phyloP scores from a whole-genome alignment of 2,888 invertebrate species.

The Drosophila kuntzei region DNA sequence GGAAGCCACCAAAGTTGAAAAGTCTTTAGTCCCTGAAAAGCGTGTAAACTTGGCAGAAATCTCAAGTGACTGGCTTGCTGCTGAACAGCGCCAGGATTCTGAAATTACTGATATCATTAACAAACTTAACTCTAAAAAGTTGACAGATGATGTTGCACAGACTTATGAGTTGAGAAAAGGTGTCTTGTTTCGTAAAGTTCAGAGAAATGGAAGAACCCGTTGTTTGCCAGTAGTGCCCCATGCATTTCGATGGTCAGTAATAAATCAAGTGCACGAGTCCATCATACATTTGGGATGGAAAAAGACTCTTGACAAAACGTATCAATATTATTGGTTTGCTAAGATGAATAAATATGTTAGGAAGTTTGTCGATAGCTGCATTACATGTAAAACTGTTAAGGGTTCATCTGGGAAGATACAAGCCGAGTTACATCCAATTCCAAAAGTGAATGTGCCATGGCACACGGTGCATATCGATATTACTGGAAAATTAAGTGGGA shows the following conservation, averaged over 20 bases:
- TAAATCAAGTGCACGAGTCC: slow-evolving; percentile 22
- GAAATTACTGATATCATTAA: background rate
- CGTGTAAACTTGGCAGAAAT: slow-evolving; percentile 29
- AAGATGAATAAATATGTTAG: background rate
- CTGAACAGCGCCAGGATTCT: background rate
- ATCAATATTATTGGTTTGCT: slow-evolving; percentile 16
- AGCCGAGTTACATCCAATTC: slow-evolving; percentile 12
- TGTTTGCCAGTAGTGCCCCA: background rate
- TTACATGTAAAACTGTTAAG: slow-evolving; percentile 13
- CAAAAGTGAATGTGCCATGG: slow-evolving; percentile 2
- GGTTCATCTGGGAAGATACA: background rate
- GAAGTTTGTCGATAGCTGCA: slow-evolving; percentile 10
- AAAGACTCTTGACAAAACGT: slow-evolving; percentile 17
- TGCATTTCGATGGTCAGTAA: background rate
- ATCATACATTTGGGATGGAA: slow-evolving; percentile 14
- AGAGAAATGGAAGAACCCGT: slow-evolving; percentile 12
- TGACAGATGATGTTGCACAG: slow-evolving; percentile 19
- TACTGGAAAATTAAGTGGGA: background rate
- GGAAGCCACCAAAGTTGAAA: background rate
- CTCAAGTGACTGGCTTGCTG: slow-evolving; percentile 25
- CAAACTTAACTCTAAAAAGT: background rate
- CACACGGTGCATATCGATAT: slow-evolving; percentile 4
- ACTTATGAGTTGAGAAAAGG: slow-evolving; percentile 27
- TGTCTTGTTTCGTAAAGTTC: slow-evolving; percentile 13
- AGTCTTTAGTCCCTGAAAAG: slow-evolving; percentile 23